Evolutionary conservation across 2,797 vertebrate genomes (phyloP).

Genomic region (Arrhamphus sclerolepis): DNA sequence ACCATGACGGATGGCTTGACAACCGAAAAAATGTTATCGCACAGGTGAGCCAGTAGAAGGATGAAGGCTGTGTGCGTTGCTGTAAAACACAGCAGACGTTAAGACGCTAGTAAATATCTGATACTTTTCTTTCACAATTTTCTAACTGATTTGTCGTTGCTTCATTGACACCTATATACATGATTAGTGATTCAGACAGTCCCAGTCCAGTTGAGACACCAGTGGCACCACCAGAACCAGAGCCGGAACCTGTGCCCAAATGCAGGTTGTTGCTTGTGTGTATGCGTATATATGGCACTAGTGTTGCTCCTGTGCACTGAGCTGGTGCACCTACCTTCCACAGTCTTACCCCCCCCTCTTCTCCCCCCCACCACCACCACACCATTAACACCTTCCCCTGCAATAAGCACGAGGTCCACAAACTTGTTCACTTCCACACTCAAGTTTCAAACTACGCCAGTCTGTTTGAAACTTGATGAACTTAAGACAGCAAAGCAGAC

Average conservation of each 20-base stretch:
- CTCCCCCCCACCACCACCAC: slow-evolving; percentile 48
- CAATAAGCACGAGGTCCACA: slow-evolving; percentile 12
- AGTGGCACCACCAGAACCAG: slow-evolving; percentile 65
- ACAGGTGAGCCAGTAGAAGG: slow-evolving; percentile 81
- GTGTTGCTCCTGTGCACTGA: slow-evolving; percentile 54
- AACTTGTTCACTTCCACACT: slow-evolving; percentile 30
- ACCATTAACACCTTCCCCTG: slow-evolving; percentile 27
- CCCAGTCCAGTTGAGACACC: slow-evolving; percentile 74
- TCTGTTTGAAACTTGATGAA: slow-evolving; percentile 41
- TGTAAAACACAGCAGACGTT: no score
- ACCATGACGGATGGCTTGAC: slow-evolving; percentile 96
- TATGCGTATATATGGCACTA: slow-evolving; percentile 37
- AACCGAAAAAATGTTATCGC: slow-evolving; percentile 90
- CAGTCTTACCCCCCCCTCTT: slow-evolving; percentile 24
- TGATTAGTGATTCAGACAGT: slow-evolving; percentile 76
- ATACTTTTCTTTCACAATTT: slow-evolving; percentile 10
- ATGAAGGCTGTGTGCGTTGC: background rate
- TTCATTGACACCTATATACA: slow-evolving; percentile 41
- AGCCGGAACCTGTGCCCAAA: slow-evolving; percentile 68
- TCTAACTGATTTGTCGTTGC: slow-evolving; percentile 14
- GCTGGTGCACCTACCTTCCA: slow-evolving; percentile 29
- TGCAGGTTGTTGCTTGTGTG: slow-evolving; percentile 77
- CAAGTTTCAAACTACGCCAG: slow-evolving; percentile 25
- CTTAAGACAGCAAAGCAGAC: slow-evolving; percentile 48
- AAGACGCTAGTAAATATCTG: background rate